A percentile compares a stretch with the other conserved stretches of the same genome.
Conservation (phyloP, 2,888 invertebrate species). For the Auanema sp. region DNA sequence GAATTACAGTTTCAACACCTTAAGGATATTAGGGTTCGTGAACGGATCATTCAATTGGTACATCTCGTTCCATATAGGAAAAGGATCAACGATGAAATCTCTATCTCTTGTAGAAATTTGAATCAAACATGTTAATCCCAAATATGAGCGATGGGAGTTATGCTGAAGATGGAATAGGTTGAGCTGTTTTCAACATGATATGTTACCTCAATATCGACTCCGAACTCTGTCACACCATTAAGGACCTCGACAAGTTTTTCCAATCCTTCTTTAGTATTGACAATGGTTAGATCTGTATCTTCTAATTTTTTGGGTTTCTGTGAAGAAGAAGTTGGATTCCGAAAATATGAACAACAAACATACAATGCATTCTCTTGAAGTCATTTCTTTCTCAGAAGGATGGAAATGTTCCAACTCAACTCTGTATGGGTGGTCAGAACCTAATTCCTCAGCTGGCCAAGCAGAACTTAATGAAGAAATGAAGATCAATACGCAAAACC, state of each 20-base stretch:
- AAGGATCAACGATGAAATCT: conserved; percentile 87
- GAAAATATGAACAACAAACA: neutral
- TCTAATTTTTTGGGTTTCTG: conserved; percentile 69
- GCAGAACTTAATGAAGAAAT: neutral
- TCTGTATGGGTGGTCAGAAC: conserved; percentile 51
- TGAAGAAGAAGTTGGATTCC: neutral
- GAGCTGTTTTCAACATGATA: neutral
- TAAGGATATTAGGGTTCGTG: conserved; percentile 83
- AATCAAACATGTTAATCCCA: conserved; percentile 91
- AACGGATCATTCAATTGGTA: conserved; percentile 83
- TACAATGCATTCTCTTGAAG: conserved; percentile 20
- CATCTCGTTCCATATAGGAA: conserved; percentile 81
- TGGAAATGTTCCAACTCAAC: conserved; percentile 48
- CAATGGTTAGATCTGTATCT: conserved; percentile 74
- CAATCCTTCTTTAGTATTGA: conserved; percentile 75
- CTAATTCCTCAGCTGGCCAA: conserved; percentile 22
- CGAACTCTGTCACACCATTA: conserved; percentile 75
- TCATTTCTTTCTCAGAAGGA: conserved; percentile 33
- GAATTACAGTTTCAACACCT: conserved; percentile 68
- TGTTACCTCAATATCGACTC: conserved; percentile 78
- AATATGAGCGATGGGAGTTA: conserved; percentile 86
- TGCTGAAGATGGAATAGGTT: conserved; percentile 75
- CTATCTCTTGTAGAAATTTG: conserved; percentile 81
- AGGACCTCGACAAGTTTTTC: conserved; percentile 75
- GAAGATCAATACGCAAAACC: neutral